phyloP scores from a whole-genome alignment of 2,888 invertebrate genomes.

The Erebia palarica region DNA sequence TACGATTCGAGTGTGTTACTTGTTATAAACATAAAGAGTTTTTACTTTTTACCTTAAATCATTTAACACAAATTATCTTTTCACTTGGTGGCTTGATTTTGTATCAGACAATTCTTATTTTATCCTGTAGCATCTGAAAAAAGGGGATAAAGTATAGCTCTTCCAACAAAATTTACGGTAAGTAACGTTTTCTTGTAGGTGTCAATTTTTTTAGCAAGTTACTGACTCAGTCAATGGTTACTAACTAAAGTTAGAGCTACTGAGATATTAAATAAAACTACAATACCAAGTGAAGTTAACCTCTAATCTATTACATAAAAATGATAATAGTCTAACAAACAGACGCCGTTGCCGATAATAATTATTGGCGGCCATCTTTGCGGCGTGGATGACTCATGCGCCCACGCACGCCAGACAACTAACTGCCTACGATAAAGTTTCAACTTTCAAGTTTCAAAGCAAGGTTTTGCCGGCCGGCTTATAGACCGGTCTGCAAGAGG shows the following conservation, averaged over 20 bases:
- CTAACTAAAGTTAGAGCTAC: background rate
- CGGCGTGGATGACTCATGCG: constrained; percentile 57
- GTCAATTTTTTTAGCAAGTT: too few relatives aligned
- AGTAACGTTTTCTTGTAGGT: too few relatives aligned
- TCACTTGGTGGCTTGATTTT: too few relatives aligned
- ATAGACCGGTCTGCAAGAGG: constrained; percentile 1
- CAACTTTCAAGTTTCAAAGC: constrained; percentile 26
- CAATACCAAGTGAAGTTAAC: constrained; percentile 19
- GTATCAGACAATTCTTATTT: too few relatives aligned
- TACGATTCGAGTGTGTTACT: too few relatives aligned
- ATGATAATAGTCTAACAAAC: constrained; percentile 40
- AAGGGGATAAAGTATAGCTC: too few relatives aligned
- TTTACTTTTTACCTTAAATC: too few relatives aligned
- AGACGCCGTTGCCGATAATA: constrained; percentile 50
- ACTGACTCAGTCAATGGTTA: too few relatives aligned
- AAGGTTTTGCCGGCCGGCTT: constrained; percentile 29
- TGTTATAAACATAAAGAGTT: too few relatives aligned
- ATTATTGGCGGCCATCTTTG: constrained; percentile 70
- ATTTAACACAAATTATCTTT: too few relatives aligned
- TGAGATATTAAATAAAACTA: background rate
- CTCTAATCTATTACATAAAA: constrained; percentile 24
- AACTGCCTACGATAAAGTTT: constrained; percentile 36
- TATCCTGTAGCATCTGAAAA: too few relatives aligned
- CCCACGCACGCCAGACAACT: constrained; percentile 63
- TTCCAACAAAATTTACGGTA: too few relatives aligned